Evolutionary conservation across 2,797 vertebrate genomes (phyloP), one percentile per base, ranked within the genome.

Genomic region (Margarornis squamiger): DNA sequence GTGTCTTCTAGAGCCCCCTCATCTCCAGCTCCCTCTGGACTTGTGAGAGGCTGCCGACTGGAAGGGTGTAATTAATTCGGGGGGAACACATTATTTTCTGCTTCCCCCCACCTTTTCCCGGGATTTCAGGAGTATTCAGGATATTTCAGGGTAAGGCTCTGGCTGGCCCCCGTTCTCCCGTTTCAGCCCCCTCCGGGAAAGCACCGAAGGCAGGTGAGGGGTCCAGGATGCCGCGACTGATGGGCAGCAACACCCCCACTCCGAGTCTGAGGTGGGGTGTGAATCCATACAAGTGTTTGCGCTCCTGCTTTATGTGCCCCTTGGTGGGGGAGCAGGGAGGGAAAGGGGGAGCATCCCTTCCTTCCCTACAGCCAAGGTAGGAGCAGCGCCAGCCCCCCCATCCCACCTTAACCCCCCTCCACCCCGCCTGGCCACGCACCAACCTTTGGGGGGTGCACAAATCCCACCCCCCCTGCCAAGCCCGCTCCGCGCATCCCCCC

Each of bases 171-270:
- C 48, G n/a, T 16, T 17, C 24, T 30, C 41, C 54, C 41, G 34
- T 39, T 32, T 52, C 41, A 45, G 22, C 16, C 16, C 23, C 11
- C 23, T 6, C 32, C 32, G 2, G 7, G 12, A 24, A 66, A 27
- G 26, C n/a, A 34, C 55, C 10, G 4, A 8, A 16, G 39, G 46
- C 34, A 8, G 34, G 16, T 8, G 46, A 30, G 70, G 39, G 10
- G 2, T 54, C 39, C 26, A 1, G 22, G 61, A 4, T 61, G 34
- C 34, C 3, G 24, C 6, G 30, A 4, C 4, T 1, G 21, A 22
- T 4, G 54, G 6, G 45, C 45, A 72, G 8, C 22, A 5, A 4
- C 4, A 24, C 27, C 45, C 39, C 9, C 27, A 0, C 14, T 10
- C 26, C 26, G 5, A 23, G 30, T 3, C 5, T 1, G 14, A 8